Conservation (phyloP, 1,140 invertebrate genomes). For the Cydia fagiglandana region DNA sequence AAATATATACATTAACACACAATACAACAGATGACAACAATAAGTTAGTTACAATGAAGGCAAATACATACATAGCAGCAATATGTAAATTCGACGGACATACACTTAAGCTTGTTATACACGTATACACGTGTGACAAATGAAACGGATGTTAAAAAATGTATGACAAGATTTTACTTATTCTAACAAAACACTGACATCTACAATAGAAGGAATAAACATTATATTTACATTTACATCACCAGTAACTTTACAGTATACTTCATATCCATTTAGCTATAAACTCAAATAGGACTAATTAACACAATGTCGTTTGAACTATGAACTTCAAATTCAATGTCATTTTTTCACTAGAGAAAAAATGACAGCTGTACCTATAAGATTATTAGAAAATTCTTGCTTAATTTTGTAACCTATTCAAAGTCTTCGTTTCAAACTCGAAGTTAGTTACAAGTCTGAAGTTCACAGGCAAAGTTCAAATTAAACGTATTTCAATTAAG, state of each 20-base stretch:
- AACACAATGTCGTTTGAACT: too few species aligned
- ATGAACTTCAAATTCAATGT: too few species aligned
- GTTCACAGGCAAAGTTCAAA: constrained; percentile 9
- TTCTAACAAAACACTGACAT: neutral
- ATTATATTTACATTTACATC: too few species aligned
- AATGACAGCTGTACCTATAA: neutral
- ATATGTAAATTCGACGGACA: neutral
- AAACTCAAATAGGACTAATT: too few species aligned
- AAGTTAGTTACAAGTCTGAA: neutral
- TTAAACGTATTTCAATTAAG: neutral
- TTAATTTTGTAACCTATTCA: neutral
- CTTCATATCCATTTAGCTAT: too few species aligned
- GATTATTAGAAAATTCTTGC: neutral
- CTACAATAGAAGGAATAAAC: neutral
- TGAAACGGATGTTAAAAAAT: neutral
- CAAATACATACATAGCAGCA: too few species aligned
- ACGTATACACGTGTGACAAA: neutral
- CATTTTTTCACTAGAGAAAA: neutral
- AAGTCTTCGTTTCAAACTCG: neutral
- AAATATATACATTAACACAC: constrained; percentile 5
- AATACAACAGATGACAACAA: neutral
- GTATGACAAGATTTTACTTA: neutral
- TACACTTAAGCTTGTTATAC: neutral
- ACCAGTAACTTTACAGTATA: too few species aligned
- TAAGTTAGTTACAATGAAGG: neutral